Conservation (phyloP, 2,888 invertebrate species). For the Volucella bombylans region DNA sequence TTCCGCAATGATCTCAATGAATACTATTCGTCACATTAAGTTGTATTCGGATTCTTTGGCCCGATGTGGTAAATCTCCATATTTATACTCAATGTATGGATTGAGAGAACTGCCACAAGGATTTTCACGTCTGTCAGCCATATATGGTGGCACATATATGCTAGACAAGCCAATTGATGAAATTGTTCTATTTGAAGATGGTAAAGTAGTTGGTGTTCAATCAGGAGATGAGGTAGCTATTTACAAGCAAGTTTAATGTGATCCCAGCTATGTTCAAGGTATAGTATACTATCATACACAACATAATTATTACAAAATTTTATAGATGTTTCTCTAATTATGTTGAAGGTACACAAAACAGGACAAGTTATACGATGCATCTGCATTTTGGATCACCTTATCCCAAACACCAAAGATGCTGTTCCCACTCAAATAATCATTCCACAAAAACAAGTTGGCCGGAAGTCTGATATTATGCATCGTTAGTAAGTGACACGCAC, state of each 20-base stretch:
- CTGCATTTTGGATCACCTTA: slow-evolving; percentile 98
- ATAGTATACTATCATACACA: slow-evolving; percentile 14
- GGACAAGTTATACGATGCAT: slow-evolving; percentile 98
- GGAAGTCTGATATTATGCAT: slow-evolving; percentile 98
- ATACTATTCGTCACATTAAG: slow-evolving; percentile 95
- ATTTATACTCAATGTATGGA: slow-evolving; percentile 99
- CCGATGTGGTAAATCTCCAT: slow-evolving; percentile 99
- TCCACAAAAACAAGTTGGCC: slow-evolving; percentile 97
- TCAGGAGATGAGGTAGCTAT: slow-evolving; percentile 96
- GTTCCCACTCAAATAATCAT: slow-evolving; percentile 99
- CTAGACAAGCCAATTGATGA: slow-evolving; percentile 98
- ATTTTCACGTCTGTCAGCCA: slow-evolving; percentile 96
- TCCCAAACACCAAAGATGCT: slow-evolving; percentile 96
- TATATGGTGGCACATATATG: slow-evolving; percentile 99
- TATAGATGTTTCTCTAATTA: neutral
- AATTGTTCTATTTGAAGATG: slow-evolving; percentile 94
- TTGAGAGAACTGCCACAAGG: slow-evolving; percentile 99
- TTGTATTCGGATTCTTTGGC: slow-evolving; percentile 98
- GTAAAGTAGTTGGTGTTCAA: slow-evolving; percentile 95
- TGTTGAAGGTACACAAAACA: slow-evolving; percentile 87
- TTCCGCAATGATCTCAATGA: slow-evolving; percentile 94
- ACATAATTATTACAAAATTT: neutral
- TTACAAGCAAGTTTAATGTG: slow-evolving; percentile 99
- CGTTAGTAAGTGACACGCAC: slow-evolving; percentile 97
- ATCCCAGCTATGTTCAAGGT: slow-evolving; percentile 95